Base-by-base conservation (phyloP, 2,888 invertebrate genomes). In the Oscheius myriophilus region DNA sequence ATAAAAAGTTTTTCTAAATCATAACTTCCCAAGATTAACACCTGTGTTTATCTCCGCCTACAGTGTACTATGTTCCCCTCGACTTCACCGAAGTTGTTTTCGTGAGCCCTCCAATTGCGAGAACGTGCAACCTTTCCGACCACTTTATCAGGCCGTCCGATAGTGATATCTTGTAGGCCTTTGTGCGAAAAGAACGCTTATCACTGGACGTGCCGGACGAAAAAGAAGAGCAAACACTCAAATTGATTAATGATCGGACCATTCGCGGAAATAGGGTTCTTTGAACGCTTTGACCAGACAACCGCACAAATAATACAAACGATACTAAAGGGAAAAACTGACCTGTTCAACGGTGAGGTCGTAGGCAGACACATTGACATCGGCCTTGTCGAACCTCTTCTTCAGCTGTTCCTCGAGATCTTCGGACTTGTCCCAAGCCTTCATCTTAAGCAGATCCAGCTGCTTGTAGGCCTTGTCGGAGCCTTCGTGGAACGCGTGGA, bases 401-500 rank as follows among this genome's bases (percentile, higher is more conserved):
- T 78, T 74, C 4, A 82, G 57, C 2, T 68, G 25, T 16, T 59
- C 69, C 25, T 80, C 80, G 43, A 79, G 52, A 12, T 68, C 54
- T 39, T 78, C 69, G 14, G 70, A 66, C 33, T 61, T 54, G 7
- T 70, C 70, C 70, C 66, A 67, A 16, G 72, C 61, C 26, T 53
- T 0, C 46, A 72, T 75, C 46, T 78, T 78, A 52, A 75, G 54
- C 11, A 70, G 33, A 26, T 76, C 71, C 25, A 85, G 57, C 71
- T 85, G 82, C 57, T 85, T 85, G 71, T 82, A 85, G 0, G 85
- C 85, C 39, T 63, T 68, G 21, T 71, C 67, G 26, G 78, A 79
- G 55, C 85, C 85, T 63, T 83, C 82, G 57, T 85, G 85, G 68
- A 85, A 85, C 1, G 85, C 85, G 71, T 85, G 81, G 72, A 85